These are phyloP conservation scores for Aethina tumida DNA, from an alignment of 1,140 invertebrate genomes.

Conservation along the genomic window DNA sequence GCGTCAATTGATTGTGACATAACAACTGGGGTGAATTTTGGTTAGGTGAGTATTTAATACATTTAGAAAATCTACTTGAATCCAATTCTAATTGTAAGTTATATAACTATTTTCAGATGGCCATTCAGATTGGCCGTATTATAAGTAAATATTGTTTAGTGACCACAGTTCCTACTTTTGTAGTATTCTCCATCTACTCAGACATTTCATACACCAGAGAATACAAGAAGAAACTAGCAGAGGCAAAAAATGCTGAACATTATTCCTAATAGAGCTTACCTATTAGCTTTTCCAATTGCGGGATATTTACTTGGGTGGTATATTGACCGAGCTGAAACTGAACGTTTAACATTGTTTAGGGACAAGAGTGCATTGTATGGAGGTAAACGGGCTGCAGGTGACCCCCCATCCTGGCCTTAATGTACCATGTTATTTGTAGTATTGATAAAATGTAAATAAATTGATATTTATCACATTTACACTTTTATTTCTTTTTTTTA, in stretches of 20 bases:
- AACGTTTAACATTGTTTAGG: slow-evolving; percentile 57
- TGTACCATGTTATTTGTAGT: slow-evolving; percentile 23
- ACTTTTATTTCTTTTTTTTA: no score
- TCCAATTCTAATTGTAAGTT: no score
- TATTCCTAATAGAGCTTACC: slow-evolving; percentile 27
- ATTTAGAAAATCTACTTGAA: no score
- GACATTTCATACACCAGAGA: slow-evolving; percentile 58
- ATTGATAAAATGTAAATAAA: slow-evolving; percentile 18
- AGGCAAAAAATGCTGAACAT: slow-evolving; percentile 38
- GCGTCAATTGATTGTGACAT: no score
- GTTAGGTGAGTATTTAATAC: no score
- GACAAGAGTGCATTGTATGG: slow-evolving; percentile 71
- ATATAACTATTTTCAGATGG: slow-evolving; percentile 31
- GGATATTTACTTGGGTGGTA: slow-evolving; percentile 50
- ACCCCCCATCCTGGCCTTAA: slow-evolving; percentile 61
- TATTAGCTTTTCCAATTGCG: slow-evolving; percentile 40
- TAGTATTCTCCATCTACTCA: slow-evolving; percentile 46
- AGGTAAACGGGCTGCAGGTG: slow-evolving; percentile 48
- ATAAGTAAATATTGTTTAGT: slow-evolving; percentile 48
- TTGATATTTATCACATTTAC: slow-evolving; percentile 21
- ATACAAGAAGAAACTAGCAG: slow-evolving; percentile 49
- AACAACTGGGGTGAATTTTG: no score
- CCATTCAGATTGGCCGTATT: slow-evolving; percentile 30
- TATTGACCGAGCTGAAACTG: slow-evolving; percentile 55
- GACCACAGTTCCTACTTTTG: slow-evolving; percentile 52